Evolutionary conservation across 2,888 invertebrate genomes (phyloP).

Genomic region (Microplitis manilae): DNA sequence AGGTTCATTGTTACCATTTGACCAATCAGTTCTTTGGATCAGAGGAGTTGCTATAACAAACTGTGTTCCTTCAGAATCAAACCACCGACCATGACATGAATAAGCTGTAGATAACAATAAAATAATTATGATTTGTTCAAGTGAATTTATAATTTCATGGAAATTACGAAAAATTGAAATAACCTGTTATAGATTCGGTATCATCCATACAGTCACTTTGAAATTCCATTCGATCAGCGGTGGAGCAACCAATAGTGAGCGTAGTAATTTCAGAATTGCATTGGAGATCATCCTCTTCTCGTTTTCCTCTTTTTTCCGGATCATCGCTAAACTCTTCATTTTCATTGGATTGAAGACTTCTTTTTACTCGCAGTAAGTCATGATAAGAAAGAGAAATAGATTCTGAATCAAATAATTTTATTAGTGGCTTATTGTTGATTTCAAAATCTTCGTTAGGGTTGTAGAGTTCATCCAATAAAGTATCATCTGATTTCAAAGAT

Average conservation of each 20-base stretch:
- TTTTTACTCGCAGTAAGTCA: constrained; percentile 59
- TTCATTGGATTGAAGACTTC: constrained; percentile 49
- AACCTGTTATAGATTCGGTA: constrained; percentile 81
- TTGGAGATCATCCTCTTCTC: constrained; percentile 60
- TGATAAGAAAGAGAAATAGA: constrained; percentile 52
- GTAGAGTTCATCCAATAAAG: constrained; percentile 49
- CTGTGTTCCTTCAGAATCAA: constrained; percentile 83
- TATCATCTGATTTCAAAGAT: constrained; percentile 49
- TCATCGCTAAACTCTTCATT: constrained; percentile 35
- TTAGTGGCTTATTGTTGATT: constrained; percentile 51
- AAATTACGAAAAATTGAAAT: constrained; percentile 11
- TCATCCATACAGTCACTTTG: constrained; percentile 81
- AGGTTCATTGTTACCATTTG: constrained; percentile 66
- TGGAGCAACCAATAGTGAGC: constrained; percentile 83
- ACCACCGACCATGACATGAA: constrained; percentile 91
- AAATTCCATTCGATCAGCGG: constrained; percentile 85
- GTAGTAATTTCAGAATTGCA: constrained; percentile 76
- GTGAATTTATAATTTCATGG: neutral
- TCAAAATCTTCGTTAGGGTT: constrained; percentile 62
- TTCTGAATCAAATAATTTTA: constrained; percentile 43
- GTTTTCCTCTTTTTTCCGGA: constrained; percentile 50
- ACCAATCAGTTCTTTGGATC: constrained; percentile 75
- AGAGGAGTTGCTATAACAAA: constrained; percentile 87
- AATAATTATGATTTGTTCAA: neutral
- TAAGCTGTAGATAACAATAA: constrained; percentile 77